phyloP scores from a whole-genome alignment of 2,113 vertebrate species.

The Pterocles gutturalis region DNA sequence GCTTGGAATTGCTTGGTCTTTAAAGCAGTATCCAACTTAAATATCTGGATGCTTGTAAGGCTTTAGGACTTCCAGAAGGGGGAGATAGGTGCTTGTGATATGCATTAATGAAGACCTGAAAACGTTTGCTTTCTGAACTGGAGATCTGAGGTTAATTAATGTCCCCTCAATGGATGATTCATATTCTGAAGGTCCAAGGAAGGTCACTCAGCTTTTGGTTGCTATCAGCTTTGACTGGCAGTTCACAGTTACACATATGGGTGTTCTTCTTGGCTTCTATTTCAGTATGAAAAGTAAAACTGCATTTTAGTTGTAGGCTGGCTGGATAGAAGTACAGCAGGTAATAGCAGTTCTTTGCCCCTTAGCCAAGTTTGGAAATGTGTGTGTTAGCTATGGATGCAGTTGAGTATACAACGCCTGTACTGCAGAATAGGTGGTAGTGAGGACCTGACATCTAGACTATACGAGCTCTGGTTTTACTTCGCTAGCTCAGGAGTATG shows the following conservation, averaged over 20 bases:
- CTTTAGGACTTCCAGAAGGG: conserved; percentile 19
- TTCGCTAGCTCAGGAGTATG: background rate
- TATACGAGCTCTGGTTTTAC: background rate
- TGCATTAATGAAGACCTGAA: background rate
- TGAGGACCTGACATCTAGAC: background rate
- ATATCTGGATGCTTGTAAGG: background rate
- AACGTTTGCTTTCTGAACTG: background rate
- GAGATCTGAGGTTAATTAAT: background rate
- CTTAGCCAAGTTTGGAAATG: background rate
- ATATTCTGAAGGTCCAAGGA: background rate
- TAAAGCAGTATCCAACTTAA: background rate
- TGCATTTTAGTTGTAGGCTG: background rate
- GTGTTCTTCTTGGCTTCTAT: background rate
- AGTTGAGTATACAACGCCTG: too few relatives aligned
- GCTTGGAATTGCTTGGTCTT: background rate
- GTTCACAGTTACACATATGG: background rate
- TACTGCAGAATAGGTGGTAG: background rate
- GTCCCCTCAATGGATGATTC: background rate
- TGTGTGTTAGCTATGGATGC: background rate
- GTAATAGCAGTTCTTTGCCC: background rate
- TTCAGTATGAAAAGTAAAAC: background rate
- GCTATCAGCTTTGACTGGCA: background rate
- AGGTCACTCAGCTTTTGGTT: background rate
- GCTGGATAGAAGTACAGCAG: background rate
- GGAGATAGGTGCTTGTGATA: background rate